These are phyloP conservation scores for Eupelmus urozonus DNA, from an alignment of 2,888 invertebrate genomes.

Conservation along the genomic window DNA sequence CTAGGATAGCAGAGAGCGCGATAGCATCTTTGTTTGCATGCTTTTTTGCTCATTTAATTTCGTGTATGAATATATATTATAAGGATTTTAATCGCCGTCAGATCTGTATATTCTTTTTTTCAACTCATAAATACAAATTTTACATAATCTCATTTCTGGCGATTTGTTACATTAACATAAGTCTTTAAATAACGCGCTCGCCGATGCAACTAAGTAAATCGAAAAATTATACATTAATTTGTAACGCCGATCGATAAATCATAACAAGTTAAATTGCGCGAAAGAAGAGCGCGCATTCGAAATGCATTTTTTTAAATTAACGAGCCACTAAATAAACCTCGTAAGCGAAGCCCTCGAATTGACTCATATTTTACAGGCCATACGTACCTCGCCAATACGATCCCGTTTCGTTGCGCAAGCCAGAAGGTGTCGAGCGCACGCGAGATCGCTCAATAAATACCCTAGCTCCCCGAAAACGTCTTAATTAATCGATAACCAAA, in stretches of 20 bases:
- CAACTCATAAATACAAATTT: too few species aligned
- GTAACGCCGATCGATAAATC: neutral
- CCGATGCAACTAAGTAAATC: neutral
- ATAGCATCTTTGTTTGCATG: neutral
- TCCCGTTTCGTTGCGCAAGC: too few species aligned
- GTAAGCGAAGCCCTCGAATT: neutral
- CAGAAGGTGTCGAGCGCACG: slow-evolving; percentile 16
- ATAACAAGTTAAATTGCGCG: neutral
- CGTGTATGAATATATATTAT: neutral
- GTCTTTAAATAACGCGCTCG: too few species aligned
- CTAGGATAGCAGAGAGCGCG: neutral
- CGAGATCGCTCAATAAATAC: slow-evolving; percentile 34
- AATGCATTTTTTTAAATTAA: neutral
- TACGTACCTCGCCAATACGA: too few species aligned
- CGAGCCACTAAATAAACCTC: neutral
- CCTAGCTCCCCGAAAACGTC: slow-evolving; percentile 28
- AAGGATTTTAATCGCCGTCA: neutral
- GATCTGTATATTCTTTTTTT: neutral
- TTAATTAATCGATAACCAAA: slow-evolving; percentile 54
- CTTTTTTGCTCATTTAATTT: neutral
- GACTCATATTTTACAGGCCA: neutral
- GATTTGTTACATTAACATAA: too few species aligned
- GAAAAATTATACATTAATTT: slow-evolving; percentile 13
- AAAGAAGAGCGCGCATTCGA: too few species aligned
- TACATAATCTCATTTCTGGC: too few species aligned